phyloP scores from a whole-genome alignment of 2,888 invertebrate species.

The Carpatolechia fugitivella region DNA sequence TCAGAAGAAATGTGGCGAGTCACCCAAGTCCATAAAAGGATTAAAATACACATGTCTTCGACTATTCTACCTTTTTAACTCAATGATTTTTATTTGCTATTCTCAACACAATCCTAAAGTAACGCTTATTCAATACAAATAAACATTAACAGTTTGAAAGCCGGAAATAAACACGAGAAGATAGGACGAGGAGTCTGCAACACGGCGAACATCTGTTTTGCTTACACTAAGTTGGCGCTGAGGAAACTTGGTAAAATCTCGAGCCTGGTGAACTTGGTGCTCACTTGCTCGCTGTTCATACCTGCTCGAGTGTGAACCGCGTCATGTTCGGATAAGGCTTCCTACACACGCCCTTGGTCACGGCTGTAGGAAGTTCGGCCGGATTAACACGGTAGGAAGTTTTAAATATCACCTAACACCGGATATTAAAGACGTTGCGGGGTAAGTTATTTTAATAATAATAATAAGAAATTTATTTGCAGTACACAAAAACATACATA shows the following conservation, averaged over 20 bases:
- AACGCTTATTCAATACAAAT: not conserved
- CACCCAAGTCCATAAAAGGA: too few relatives aligned
- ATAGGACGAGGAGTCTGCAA: not conserved
- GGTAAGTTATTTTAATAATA: too few relatives aligned
- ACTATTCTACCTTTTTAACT: too few relatives aligned
- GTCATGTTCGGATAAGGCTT: not conserved
- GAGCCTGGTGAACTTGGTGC: constrained; percentile 2
- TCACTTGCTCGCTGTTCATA: not conserved
- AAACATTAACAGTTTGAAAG: constrained; percentile 3
- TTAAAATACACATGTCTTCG: too few relatives aligned
- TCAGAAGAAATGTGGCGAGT: too few relatives aligned
- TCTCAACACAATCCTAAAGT: not conserved
- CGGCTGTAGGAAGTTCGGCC: not conserved
- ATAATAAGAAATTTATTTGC: too few relatives aligned
- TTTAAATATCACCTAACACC: not conserved
- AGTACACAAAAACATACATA: too few relatives aligned
- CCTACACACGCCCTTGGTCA: constrained; percentile 1
- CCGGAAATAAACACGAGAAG: not conserved
- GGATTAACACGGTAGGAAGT: not conserved
- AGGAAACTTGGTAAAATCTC: constrained; percentile 26
- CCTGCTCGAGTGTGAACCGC: not conserved
- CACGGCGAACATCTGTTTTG: constrained; percentile 18
- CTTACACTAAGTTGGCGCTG: constrained; percentile 30
- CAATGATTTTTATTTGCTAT: too few relatives aligned
- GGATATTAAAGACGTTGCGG: not conserved